Evolutionary conservation across 2,113 vertebrate genomes (phyloP).

Genomic region (Chlamydotis undulata): DNA sequence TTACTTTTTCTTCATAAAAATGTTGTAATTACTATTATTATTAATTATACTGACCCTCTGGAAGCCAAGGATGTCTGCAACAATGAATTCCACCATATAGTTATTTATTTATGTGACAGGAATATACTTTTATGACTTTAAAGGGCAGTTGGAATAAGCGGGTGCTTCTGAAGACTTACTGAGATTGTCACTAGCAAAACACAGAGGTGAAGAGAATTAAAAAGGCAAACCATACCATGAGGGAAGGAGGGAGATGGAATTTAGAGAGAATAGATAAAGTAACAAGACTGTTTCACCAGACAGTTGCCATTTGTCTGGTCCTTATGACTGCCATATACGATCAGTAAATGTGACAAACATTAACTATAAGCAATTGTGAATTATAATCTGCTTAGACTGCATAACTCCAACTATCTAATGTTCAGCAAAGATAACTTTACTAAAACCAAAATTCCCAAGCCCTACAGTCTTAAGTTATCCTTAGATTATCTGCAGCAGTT

Average conservation of each 20-base stretch:
- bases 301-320: neutral
- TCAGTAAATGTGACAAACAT: neutral
- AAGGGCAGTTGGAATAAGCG: neutral
- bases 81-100: neutral
- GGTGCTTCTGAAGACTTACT: neutral
- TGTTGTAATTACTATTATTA: neutral
- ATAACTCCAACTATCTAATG: neutral
- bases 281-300: neutral
- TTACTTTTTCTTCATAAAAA: neutral
- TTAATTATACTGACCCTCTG: neutral
- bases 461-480: neutral
- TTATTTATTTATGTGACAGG: neutral
- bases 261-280: neutral
- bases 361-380: neutral
- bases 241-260: neutral
- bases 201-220: neutral
- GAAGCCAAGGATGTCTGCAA: neutral
- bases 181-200: neutral
- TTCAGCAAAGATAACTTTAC: neutral
- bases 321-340: neutral
- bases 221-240: neutral
- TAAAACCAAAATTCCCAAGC: neutral
- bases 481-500: neutral
- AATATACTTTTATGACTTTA: neutral
- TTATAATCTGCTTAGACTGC: neutral